Evolutionary conservation across 2,888 invertebrate genomes (phyloP).

Genomic region (Trachelus iudaicus): DNA sequence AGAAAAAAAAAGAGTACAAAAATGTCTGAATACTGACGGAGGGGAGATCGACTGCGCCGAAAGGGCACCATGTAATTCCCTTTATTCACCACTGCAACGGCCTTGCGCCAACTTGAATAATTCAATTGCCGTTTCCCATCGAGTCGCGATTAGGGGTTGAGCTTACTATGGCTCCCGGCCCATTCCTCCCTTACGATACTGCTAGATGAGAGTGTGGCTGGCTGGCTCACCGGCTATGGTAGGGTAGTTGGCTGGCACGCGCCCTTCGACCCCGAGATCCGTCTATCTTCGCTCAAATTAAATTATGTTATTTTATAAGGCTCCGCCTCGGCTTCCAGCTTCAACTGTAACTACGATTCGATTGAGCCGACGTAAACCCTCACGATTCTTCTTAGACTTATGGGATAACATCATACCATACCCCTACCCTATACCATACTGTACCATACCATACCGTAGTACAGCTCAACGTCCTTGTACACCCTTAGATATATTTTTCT

Average conservation of each 20-base stretch:
- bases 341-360: conserved; percentile 21
- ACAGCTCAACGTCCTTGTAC: neutral
- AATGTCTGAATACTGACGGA: neutral
- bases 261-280: conserved; percentile 26
- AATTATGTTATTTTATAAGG: conserved; percentile 39
- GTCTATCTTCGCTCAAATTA: conserved; percentile 29
- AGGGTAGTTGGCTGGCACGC: conserved; percentile 33
- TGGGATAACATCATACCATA: neutral
- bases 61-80: neutral
- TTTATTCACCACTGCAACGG: neutral
- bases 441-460: neutral
- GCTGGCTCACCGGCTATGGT: neutral
- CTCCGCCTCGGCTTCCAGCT: conserved; percentile 3
- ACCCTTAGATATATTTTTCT: neutral
- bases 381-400: neutral
- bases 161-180: conserved; percentile 25
- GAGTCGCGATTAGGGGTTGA: conserved; percentile 26
- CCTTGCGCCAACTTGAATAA: conserved; percentile 34
- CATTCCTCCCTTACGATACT: conserved; percentile 10
- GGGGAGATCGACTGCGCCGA: neutral
- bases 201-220: neutral
- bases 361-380: conserved; percentile 24
- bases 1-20: neutral
- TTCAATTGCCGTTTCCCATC: conserved; percentile 42
- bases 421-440: neutral